phyloP scores from a whole-genome alignment of 2,888 invertebrate genomes.

The Arctia plantaginis region DNA sequence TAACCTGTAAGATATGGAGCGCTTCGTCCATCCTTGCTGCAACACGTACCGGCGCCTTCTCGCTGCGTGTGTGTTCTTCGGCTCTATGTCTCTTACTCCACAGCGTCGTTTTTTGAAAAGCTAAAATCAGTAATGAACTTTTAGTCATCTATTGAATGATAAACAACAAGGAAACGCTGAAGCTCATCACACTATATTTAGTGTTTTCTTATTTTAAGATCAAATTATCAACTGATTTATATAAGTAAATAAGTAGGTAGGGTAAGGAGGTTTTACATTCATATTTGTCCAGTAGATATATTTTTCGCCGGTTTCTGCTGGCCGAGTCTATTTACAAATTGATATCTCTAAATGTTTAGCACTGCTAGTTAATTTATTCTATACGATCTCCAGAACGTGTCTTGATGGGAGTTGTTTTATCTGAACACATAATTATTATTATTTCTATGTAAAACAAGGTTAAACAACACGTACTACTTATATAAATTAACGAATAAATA shows the following conservation, averaged over 20 bases:
- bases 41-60: slow-evolving; percentile 88
- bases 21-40: slow-evolving; percentile 89
- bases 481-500: background rate
- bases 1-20: slow-evolving; percentile 89
- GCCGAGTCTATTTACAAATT: background rate
- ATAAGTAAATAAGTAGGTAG: too few relatives aligned
- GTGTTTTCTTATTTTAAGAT: too few relatives aligned
- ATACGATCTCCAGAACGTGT: background rate
- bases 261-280: too few relatives aligned
- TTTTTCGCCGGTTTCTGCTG: too few relatives aligned
- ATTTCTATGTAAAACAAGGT: background rate
- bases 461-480: background rate
- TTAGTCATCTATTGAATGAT: background rate
- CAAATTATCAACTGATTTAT: too few relatives aligned
- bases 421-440: too few relatives aligned
- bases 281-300: too few relatives aligned
- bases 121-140: slow-evolving; percentile 68
- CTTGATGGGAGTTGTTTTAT: background rate
- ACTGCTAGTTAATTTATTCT: background rate
- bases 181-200: background rate
- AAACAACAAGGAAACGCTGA: background rate
- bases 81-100: slow-evolving; percentile 89
- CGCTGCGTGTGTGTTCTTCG: slow-evolving; percentile 31
- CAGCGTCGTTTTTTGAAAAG: slow-evolving; percentile 89
- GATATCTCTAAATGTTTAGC: background rate